Conservation (phyloP, 2,888 invertebrate genomes). For the Clitarchus hookeri region DNA sequence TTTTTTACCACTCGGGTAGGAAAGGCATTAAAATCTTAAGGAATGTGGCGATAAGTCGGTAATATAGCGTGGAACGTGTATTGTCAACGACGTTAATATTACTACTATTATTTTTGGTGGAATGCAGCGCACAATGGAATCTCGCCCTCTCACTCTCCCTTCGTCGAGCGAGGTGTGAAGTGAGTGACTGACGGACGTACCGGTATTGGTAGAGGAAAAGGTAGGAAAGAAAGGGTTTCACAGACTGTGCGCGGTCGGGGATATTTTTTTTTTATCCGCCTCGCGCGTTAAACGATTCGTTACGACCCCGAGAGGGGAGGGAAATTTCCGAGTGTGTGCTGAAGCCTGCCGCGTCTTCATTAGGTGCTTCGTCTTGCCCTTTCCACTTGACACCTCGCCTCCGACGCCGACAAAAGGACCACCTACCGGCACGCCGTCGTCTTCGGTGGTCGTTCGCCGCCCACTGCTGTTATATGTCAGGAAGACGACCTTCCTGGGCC, state of each 20-base stretch:
- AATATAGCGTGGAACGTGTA: neutral
- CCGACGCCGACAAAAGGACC: slow-evolving; percentile 14
- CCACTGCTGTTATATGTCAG: no score
- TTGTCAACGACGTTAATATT: neutral
- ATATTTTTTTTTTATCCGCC: neutral
- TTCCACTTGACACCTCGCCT: neutral
- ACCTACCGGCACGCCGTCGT: neutral
- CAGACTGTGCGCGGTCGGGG: neutral
- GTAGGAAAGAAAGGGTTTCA: neutral
- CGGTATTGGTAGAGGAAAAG: neutral
- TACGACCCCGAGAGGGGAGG: neutral
- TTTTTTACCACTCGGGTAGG: no score
- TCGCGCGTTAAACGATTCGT: slow-evolving; percentile 7
- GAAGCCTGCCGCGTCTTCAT: neutral
- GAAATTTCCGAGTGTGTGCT: neutral
- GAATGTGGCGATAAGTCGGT: neutral
- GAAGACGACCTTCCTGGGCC: no score
- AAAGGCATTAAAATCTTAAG: neutral
- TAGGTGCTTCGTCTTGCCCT: neutral
- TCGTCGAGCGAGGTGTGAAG: neutral
- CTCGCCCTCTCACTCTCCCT: neutral
- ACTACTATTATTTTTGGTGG: neutral
- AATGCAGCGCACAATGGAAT: neutral
- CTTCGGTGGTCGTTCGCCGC: no score
- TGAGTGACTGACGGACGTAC: neutral